Conservation (phyloP, 1,140 invertebrate species). For the Nasonia vitripennis region DNA sequence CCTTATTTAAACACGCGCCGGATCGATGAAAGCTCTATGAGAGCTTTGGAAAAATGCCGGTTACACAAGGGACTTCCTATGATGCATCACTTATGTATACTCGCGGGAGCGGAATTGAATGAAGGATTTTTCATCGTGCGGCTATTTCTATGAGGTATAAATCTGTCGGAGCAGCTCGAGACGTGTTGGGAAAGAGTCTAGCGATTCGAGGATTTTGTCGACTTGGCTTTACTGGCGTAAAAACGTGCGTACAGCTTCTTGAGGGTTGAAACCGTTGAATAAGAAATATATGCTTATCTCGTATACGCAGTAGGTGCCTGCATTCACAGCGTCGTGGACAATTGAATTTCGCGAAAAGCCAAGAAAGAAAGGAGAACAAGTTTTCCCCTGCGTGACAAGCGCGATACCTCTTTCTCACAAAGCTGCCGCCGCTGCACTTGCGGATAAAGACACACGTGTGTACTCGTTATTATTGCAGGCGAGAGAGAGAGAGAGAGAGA, state of each 20-base stretch:
- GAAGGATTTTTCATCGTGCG: not conserved
- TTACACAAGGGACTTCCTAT: constrained; percentile 1
- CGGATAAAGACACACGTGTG: too few species aligned
- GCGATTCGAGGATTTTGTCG: not conserved
- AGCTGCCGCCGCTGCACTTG: too few species aligned
- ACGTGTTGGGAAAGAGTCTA: not conserved
- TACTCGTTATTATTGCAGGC: not conserved
- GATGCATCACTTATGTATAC: not conserved
- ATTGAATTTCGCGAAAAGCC: not conserved
- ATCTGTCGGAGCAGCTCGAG: not conserved
- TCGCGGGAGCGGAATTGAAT: not conserved
- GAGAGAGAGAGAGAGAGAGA: not conserved
- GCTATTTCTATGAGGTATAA: not conserved
- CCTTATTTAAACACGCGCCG: not conserved
- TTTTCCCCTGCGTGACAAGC: not conserved
- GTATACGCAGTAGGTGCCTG: too few species aligned
- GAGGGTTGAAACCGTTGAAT: too few species aligned
- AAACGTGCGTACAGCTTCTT: too few species aligned
- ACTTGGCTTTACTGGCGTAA: too few species aligned
- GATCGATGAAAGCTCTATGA: not conserved
- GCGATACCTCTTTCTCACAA: too few species aligned
- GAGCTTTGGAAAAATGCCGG: not conserved
- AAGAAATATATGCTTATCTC: too few species aligned
- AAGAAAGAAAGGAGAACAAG: not conserved
- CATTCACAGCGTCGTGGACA: too few species aligned